Evolutionary conservation across 2,888 invertebrate species (phyloP).

Genomic region (Torymus auratus): DNA sequence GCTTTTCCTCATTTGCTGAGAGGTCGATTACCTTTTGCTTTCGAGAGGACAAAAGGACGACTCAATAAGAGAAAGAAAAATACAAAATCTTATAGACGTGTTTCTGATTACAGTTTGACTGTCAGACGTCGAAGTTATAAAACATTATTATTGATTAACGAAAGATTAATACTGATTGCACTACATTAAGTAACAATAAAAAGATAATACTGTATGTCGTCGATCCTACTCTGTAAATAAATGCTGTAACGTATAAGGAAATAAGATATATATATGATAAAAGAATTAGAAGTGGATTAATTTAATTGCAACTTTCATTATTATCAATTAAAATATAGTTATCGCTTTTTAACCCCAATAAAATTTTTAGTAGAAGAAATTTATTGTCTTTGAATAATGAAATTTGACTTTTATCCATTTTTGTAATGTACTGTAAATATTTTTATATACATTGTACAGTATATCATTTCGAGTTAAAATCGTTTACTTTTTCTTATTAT

Average conservation of each 20-base stretch:
- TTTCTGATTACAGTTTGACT: constrained; percentile 7
- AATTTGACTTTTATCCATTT: background rate
- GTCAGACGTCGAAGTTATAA: constrained; percentile 23
- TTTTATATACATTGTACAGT: too few relatives aligned
- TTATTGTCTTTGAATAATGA: too few relatives aligned
- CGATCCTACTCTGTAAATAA: constrained; percentile 76
- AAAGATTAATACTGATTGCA: constrained; percentile 72
- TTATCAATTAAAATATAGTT: constrained; percentile 3
- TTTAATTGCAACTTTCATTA: constrained; percentile 16
- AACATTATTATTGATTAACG: constrained; percentile 72
- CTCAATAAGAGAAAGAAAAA: constrained; percentile 16
- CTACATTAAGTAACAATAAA: constrained; percentile 70
- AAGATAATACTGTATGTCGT: constrained; percentile 74
- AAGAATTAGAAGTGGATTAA: constrained; percentile 41
- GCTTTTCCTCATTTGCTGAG: constrained; percentile 12
- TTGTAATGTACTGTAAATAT: background rate
- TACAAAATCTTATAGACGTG: background rate
- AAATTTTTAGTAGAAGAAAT: constrained; percentile 18
- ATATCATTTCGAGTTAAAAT: too few relatives aligned
- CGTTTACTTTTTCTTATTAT: too few relatives aligned
- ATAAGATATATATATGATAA: constrained; percentile 57
- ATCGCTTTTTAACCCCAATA: constrained; percentile 27
- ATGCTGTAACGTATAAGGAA: constrained; percentile 73
- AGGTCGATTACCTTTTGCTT: constrained; percentile 12
- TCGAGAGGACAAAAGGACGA: constrained; percentile 31